A percentile compares a stretch with the other conserved stretches of the same genome.
phyloP scores from a whole-genome alignment of 2,888 invertebrate genomes.

The Mongoloraphidia duomilia region DNA sequence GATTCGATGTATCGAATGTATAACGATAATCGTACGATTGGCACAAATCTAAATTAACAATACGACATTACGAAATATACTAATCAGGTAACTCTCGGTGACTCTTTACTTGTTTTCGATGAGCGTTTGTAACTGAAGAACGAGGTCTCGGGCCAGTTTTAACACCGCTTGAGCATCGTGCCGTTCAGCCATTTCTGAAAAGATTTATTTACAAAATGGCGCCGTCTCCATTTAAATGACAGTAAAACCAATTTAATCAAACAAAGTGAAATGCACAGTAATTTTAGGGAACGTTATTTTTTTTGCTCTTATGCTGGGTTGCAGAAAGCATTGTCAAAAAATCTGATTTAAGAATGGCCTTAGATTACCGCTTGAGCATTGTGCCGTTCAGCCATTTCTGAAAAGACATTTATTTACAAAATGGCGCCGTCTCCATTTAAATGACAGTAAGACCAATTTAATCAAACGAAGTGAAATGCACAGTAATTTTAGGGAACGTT shows the following conservation, averaged over 20 bases:
- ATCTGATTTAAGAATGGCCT: too few relatives aligned
- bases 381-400: slow-evolving; percentile 96
- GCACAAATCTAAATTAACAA: too few relatives aligned
- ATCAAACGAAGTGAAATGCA: background rate
- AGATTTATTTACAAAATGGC: slow-evolving; percentile 1
- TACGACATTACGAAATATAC: too few relatives aligned
- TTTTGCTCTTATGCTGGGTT: too few relatives aligned
- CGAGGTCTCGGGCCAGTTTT: slow-evolving; percentile 70
- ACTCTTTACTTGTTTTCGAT: slow-evolving; percentile 72
- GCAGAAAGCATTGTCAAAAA: too few relatives aligned
- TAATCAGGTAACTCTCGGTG: too few relatives aligned
- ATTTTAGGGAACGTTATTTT: background rate
- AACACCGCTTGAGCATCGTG: slow-evolving; percentile 77
- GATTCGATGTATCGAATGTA: too few relatives aligned
- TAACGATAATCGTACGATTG: too few relatives aligned
- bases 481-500: background rate
- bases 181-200: slow-evolving; percentile 91
- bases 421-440: slow-evolving; percentile 4
- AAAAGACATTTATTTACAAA: too few relatives aligned
- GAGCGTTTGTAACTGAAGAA: slow-evolving; percentile 76
- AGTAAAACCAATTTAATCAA: too few relatives aligned
- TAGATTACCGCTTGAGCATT: slow-evolving; percentile 74
- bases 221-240: slow-evolving; percentile 1
- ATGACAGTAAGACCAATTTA: too few relatives aligned
- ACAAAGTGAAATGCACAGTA: background rate